phyloP scores from a whole-genome alignment of 2,797 vertebrate species.

The Chloroceryle amazona region DNA sequence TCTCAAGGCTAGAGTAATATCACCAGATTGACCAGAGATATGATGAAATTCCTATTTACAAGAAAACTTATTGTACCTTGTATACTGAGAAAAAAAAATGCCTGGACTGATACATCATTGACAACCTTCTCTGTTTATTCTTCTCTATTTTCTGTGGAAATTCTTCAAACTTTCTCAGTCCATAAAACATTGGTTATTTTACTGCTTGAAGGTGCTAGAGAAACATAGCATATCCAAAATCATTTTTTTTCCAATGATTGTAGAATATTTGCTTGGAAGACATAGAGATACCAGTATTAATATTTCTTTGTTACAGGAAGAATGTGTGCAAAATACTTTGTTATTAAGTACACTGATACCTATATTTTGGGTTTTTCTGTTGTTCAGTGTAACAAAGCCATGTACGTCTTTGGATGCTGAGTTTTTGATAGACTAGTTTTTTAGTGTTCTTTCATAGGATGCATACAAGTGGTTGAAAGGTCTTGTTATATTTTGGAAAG shows the following conservation, averaged over 20 bases:
- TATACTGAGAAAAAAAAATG: constrained; percentile 29
- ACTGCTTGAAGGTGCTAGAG: constrained; percentile 32
- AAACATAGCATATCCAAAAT: not conserved
- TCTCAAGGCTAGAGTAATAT: constrained; percentile 47
- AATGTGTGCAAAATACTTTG: not conserved
- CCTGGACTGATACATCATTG: constrained; percentile 56
- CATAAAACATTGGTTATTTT: constrained; percentile 64
- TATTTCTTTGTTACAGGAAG: not conserved
- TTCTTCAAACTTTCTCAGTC: constrained; percentile 14
- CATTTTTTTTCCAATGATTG: not conserved
- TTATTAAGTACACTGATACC: not conserved
- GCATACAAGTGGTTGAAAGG: not conserved
- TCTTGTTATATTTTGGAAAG: not conserved
- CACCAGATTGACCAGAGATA: constrained; percentile 57
- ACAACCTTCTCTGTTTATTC: constrained; percentile 69
- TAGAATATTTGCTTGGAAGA: constrained; percentile 8
- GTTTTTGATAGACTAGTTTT: not conserved
- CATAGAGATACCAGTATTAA: not conserved
- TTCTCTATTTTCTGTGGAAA: constrained; percentile 54
- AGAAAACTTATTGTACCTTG: constrained; percentile 52
- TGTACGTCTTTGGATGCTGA: not conserved
- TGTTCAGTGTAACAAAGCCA: not conserved
- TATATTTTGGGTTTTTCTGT: not conserved
- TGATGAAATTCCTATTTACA: constrained; percentile 68
- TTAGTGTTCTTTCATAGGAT: not conserved